Conservation (phyloP, 2,888 invertebrate species). For the Drosophila pegasa region DNA sequence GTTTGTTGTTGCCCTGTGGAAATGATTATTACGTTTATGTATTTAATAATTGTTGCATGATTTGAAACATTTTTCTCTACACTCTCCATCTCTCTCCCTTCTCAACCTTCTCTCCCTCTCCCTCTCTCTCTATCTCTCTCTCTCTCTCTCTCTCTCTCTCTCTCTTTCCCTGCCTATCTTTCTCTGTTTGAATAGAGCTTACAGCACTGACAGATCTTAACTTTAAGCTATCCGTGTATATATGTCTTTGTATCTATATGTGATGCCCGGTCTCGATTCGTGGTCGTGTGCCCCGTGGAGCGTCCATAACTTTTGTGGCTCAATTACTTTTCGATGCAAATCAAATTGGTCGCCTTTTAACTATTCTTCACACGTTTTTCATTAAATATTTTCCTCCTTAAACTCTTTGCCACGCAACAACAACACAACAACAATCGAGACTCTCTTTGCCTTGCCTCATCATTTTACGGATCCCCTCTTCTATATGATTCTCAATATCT, state of each 20-base stretch:
- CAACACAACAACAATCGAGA: conserved; percentile 10
- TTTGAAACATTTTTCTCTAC: conserved; percentile 72
- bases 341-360: conserved; percentile 80
- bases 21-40: conserved; percentile 84
- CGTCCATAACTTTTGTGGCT: conserved; percentile 76
- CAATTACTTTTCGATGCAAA: conserved; percentile 82
- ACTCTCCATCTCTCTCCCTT: not conserved
- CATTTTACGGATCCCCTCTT: conserved; percentile 56
- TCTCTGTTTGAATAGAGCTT: conserved; percentile 10
- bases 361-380: conserved; percentile 82
- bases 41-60: conserved; percentile 83
- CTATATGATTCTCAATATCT: conserved; percentile 23
- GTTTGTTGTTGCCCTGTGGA: conserved; percentile 81
- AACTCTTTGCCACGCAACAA: conserved; percentile 22
- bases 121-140: not conserved
- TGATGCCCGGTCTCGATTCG: conserved; percentile 27
- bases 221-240: conserved; percentile 1
- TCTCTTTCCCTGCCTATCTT: not conserved
- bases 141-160: not conserved
- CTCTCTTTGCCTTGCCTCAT: conserved; percentile 50
- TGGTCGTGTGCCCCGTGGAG: conserved; percentile 72
- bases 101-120: not conserved
- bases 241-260: not conserved
- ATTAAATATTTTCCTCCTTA: conserved; percentile 59
- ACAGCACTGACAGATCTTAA: conserved; percentile 14